phyloP scores from a whole-genome alignment of 2,888 invertebrate genomes.

The Lycaena phlaeas region DNA sequence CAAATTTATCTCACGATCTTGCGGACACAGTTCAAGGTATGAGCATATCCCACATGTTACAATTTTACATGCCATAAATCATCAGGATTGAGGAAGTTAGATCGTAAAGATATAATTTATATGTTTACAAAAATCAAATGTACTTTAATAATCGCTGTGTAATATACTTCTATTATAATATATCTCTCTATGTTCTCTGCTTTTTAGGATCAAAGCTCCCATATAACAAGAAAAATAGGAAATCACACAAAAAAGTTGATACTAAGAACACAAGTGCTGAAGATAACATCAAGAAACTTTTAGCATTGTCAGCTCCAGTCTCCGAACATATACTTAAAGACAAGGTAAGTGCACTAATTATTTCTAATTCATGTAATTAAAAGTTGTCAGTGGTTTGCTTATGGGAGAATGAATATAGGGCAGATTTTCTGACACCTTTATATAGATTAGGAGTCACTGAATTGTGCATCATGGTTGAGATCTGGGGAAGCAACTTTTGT shows the following conservation, averaged over 20 bases:
- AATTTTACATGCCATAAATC: not conserved
- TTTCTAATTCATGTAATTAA: too few species aligned
- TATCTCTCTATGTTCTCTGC: slow-evolving; percentile 4
- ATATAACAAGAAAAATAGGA: slow-evolving; percentile 29
- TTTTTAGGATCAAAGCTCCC: slow-evolving; percentile 21
- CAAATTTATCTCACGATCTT: slow-evolving; percentile 22
- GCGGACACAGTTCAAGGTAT: slow-evolving; percentile 45
- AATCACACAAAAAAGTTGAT: slow-evolving; percentile 25
- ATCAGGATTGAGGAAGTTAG: not conserved
- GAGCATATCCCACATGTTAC: slow-evolving; percentile 2
- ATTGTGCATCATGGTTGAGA: too few species aligned
- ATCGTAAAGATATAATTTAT: too few species aligned
- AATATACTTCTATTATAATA: not conserved
- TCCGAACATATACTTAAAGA: slow-evolving; percentile 42
- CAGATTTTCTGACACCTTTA: too few species aligned
- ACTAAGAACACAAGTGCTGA: slow-evolving; percentile 36
- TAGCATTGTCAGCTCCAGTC: slow-evolving; percentile 52
- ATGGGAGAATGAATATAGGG: too few species aligned
- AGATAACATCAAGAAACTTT: slow-evolving; percentile 61
- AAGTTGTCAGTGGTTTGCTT: too few species aligned
- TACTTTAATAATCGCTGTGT: too few species aligned
- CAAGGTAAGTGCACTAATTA: slow-evolving; percentile 45
- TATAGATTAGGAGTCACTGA: not conserved
- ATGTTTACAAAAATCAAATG: too few species aligned
- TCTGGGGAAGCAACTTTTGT: too few species aligned